phyloP scores from a whole-genome alignment of 2,888 invertebrate species.

The Gerris lacustris region DNA sequence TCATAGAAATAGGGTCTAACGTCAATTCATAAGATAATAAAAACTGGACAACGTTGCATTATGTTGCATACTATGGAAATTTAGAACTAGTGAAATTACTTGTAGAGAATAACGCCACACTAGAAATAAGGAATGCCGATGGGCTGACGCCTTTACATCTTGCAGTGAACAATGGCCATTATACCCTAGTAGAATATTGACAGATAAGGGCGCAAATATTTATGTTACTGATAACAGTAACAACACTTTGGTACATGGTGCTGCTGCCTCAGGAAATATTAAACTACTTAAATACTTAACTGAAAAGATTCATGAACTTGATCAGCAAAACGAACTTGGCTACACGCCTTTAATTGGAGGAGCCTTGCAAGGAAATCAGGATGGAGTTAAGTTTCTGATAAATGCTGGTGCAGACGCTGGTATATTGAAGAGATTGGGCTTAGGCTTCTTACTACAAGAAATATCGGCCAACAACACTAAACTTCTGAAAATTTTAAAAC shows the following conservation, averaged over 20 bases:
- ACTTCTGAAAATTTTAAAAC: no score
- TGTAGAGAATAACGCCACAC: not conserved
- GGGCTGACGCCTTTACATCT: not conserved
- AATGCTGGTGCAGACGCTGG: not conserved
- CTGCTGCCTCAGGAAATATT: not conserved
- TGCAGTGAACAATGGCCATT: not conserved
- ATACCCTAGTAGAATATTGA: not conserved
- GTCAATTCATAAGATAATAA: not conserved
- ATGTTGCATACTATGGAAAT: not conserved
- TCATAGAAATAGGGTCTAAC: not conserved
- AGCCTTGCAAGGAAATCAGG: not conserved
- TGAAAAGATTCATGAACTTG: not conserved
- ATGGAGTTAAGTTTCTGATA: not conserved
- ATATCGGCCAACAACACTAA: no score
- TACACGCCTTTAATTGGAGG: not conserved
- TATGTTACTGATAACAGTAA: not conserved
- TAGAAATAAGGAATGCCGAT: not conserved
- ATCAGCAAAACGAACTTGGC: not conserved
- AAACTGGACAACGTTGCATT: not conserved
- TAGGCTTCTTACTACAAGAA: no score
- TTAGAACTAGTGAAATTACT: not conserved
- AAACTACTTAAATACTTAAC: not conserved
- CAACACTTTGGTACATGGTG: not conserved
- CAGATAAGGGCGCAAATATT: not conserved
- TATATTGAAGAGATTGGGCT: no score